Percentiles rank a stretch among this genome's conserved stretches.
These are phyloP conservation scores for Drosophila hydei DNA, from an alignment of 1,140 invertebrate genomes.

Conservation along the genomic window DNA sequence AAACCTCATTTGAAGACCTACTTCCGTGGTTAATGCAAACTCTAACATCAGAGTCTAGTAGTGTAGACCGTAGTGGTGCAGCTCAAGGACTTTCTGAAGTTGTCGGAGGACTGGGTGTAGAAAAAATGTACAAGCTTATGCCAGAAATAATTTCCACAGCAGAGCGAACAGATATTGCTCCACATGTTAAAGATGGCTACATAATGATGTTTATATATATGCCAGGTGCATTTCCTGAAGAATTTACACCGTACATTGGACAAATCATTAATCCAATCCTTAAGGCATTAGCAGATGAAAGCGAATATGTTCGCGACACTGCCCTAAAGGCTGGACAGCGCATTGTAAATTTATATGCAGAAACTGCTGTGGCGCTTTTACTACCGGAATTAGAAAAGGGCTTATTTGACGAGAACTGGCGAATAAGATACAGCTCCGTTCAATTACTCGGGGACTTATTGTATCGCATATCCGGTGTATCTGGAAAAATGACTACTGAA, in stretches of 20 bases:
- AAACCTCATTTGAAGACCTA: conserved; percentile 96
- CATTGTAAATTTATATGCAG: conserved; percentile 98
- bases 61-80: conserved; percentile 98
- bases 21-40: conserved; percentile 99
- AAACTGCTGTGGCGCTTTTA: conserved; percentile 96
- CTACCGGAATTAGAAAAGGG: conserved; percentile 97
- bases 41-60: conserved; percentile 97
- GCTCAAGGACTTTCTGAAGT: conserved; percentile 98
- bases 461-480: conserved; percentile 98
- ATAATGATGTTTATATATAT: conserved; percentile 99
- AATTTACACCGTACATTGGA: conserved; percentile 98
- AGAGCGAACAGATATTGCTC: conserved; percentile 96
- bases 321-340: conserved; percentile 98
- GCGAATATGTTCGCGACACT: conserved; percentile 99
- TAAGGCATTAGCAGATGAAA: conserved; percentile 99
- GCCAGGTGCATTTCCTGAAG: conserved; percentile 97
- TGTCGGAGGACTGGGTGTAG: conserved; percentile 96
- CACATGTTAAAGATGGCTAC: conserved; percentile 99
- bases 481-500: conserved; percentile 99
- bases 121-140: conserved; percentile 98
- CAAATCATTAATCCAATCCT: conserved; percentile 99
- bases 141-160: conserved; percentile 98
- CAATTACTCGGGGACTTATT: conserved; percentile 98
- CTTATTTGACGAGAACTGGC: conserved; percentile 98
- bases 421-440: conserved; percentile 98